phyloP scores from a whole-genome alignment of 2,888 invertebrate genomes.

The Pseudococcus viburni region DNA sequence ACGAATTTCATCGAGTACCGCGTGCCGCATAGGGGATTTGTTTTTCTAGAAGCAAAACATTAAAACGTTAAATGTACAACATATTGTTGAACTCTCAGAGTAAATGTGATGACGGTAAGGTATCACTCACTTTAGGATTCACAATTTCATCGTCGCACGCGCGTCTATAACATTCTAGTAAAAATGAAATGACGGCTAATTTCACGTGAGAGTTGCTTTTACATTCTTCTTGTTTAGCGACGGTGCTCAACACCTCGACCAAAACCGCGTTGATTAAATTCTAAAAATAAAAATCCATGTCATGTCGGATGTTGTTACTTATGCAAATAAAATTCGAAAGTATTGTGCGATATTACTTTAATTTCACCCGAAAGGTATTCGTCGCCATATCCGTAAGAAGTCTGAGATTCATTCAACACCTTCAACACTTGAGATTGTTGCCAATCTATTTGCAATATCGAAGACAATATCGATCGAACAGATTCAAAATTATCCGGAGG shows the following conservation, averaged over 20 bases:
- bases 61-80: not conserved
- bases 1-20: constrained; percentile 60
- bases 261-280: constrained; percentile 79
- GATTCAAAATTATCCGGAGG: constrained; percentile 45
- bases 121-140: constrained; percentile 77
- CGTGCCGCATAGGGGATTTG: constrained; percentile 41
- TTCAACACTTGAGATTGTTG: constrained; percentile 51
- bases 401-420: constrained; percentile 42
- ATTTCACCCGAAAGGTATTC: constrained; percentile 58
- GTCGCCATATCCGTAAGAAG: constrained; percentile 37
- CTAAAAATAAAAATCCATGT: constrained; percentile 69
- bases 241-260: constrained; percentile 78
- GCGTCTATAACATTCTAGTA: constrained; percentile 77
- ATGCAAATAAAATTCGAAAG: not conserved
- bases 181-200: constrained; percentile 41
- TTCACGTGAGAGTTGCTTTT: constrained; percentile 58
- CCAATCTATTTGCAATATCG: constrained; percentile 50
- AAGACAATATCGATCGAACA: constrained; percentile 43
- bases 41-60: constrained; percentile 47
- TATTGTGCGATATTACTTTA: constrained; percentile 3
- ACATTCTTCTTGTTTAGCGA: constrained; percentile 76
- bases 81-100: not conserved
- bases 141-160: constrained; percentile 82
- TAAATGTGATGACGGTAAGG: not conserved
- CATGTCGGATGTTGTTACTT: not conserved